Percentiles rank a stretch among this genome's conserved stretches.
phyloP scores from a whole-genome alignment of 2,797 vertebrate species.

The Adrianichthys oophorus region DNA sequence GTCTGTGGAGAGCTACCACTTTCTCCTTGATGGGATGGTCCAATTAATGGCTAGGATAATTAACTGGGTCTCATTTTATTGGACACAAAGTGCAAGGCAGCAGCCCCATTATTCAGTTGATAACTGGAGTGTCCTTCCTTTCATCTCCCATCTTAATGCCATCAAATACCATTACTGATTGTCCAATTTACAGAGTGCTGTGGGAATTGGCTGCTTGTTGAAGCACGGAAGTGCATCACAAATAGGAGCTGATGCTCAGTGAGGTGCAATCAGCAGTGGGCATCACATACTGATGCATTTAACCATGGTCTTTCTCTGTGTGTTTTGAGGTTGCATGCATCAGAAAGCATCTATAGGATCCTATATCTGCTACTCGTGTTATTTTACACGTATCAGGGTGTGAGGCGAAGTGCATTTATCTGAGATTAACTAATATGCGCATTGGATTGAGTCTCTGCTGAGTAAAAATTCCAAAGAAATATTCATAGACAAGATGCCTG shows the following conservation, averaged over 20 bases:
- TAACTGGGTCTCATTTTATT: slow-evolving; percentile 68
- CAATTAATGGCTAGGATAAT: slow-evolving; percentile 76
- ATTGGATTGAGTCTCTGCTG: slow-evolving; percentile 38
- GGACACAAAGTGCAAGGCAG: slow-evolving; percentile 68
- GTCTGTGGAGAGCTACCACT: slow-evolving; percentile 53
- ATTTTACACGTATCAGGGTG: slow-evolving; percentile 27
- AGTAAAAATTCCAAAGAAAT: slow-evolving; percentile 18
- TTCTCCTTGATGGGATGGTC: slow-evolving; percentile 68
- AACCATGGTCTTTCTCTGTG: slow-evolving; percentile 2
- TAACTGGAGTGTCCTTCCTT: slow-evolving; percentile 75
- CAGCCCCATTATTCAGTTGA: slow-evolving; percentile 71
- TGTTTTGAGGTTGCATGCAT: slow-evolving; percentile 11
- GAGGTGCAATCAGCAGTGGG: slow-evolving; percentile 33
- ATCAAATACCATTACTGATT: slow-evolving; percentile 76
- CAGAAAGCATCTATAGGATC: slow-evolving; percentile 11
- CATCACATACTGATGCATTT: slow-evolving; percentile 26
- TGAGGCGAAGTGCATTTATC: slow-evolving; percentile 37
- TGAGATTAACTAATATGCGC: slow-evolving; percentile 29
- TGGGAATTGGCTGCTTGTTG: slow-evolving; percentile 54
- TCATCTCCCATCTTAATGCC: slow-evolving; percentile 73
- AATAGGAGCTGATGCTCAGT: slow-evolving; percentile 40
- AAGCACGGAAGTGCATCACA: slow-evolving; percentile 53
- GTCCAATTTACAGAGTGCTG: slow-evolving; percentile 73
- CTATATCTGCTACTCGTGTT: slow-evolving; percentile 23
- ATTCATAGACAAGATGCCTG: slow-evolving; percentile 21